Evolutionary conservation across 1,140 invertebrate species (phyloP).

Genomic region (Pseudachorutes palmiensis): DNA sequence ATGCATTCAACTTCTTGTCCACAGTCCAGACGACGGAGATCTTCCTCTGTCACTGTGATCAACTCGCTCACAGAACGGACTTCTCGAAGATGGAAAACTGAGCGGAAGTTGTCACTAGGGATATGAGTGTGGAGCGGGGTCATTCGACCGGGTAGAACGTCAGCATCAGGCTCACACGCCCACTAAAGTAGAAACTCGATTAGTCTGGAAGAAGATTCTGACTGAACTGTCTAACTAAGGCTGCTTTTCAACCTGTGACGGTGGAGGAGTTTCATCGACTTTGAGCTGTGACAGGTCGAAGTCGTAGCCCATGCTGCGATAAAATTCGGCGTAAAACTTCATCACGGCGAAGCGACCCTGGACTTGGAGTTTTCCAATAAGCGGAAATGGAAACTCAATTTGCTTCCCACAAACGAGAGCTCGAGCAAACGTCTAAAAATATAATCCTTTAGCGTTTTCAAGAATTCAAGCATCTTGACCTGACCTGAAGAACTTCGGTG

Average conservation of each 20-base stretch:
- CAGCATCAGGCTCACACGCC: neutral
- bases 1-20: neutral
- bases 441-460: neutral
- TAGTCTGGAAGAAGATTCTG: neutral
- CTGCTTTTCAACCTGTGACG: neutral
- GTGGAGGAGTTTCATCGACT: neutral
- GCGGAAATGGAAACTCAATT: slow-evolving; percentile 25
- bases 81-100: slow-evolving; percentile 21
- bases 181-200: neutral
- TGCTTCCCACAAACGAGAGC: slow-evolving; percentile 16
- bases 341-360: neutral
- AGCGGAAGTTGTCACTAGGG: slow-evolving; percentile 14
- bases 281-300: neutral
- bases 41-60: neutral
- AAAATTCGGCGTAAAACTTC: slow-evolving; percentile 22
- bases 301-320: neutral
- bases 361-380: slow-evolving; percentile 25
- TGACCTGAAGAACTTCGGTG: slow-evolving; percentile 19
- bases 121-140: slow-evolving; percentile 16
- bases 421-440: slow-evolving; percentile 21
- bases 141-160: slow-evolving; percentile 21
- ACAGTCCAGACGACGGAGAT: neutral
- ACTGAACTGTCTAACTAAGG: neutral
- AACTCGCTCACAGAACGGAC: slow-evolving; percentile 12
- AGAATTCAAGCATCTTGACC: neutral